phyloP scores from a whole-genome alignment of 2,113 vertebrate species.

The Lethenteron reissneri region DNA sequence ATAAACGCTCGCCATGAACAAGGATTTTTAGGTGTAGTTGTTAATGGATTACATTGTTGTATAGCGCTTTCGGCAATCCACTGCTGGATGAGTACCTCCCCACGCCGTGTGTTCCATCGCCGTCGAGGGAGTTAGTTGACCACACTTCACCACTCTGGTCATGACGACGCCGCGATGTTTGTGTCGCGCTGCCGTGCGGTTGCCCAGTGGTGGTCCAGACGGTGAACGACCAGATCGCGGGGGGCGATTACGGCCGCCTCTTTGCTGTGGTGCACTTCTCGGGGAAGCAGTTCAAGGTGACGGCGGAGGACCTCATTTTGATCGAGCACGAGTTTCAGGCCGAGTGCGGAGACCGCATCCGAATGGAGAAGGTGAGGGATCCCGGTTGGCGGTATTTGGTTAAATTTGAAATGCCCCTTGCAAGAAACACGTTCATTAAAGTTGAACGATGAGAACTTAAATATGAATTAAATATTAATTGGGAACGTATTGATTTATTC shows the following conservation, averaged over 20 bases:
- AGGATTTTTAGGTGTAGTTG: no score
- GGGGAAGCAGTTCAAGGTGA: constrained; percentile 60
- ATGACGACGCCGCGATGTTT: not conserved
- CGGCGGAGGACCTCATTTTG: constrained; percentile 43
- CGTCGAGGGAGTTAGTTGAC: no score
- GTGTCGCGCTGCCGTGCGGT: not conserved
- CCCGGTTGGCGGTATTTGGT: not conserved
- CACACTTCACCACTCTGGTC: no score
- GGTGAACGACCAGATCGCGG: constrained; percentile 32
- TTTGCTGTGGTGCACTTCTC: constrained; percentile 57
- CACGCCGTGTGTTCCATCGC: not conserved
- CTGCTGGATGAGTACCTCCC: no score
- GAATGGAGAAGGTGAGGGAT: constrained; percentile 42
- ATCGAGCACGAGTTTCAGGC: constrained; percentile 32
- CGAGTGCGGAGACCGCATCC: constrained; percentile 40
- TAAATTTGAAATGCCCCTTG: no score
- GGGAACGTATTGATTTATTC: not conserved
- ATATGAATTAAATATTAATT: not conserved
- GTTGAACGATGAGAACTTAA: no score
- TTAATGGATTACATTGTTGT: no score
- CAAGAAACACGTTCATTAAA: no score
- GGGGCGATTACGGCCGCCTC: constrained; percentile 27
- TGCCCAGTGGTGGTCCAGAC: constrained; percentile 28
- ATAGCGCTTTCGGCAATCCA: no score
- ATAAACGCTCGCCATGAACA: no score